Evolutionary conservation across 2,113 vertebrate species (phyloP).

Genomic region (Spea multiplicata): DNA sequence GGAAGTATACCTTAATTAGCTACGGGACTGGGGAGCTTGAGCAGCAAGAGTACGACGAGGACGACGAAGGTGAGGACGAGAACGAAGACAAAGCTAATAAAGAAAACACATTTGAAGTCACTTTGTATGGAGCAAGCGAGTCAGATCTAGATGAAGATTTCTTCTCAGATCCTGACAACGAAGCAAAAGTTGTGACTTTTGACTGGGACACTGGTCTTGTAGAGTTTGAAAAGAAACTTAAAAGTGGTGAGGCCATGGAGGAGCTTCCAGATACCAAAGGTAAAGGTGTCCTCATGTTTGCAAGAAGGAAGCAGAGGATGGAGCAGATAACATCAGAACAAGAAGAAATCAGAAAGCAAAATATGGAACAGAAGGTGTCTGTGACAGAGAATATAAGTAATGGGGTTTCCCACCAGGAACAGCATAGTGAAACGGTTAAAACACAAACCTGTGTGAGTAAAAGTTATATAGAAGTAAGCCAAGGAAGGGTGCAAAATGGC

Average conservation of each 20-base stretch:
- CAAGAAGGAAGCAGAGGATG: conserved; percentile 84
- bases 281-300: conserved; percentile 95
- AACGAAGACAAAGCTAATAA: conserved; percentile 61
- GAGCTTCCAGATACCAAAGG: conserved; percentile 85
- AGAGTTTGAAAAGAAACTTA: conserved; percentile 79
- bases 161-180: conserved; percentile 67
- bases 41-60: conserved; percentile 70
- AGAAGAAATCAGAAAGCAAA: conserved; percentile 77
- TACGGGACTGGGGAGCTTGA: conserved; percentile 93
- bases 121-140: conserved; percentile 67
- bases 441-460: conserved; percentile 61
- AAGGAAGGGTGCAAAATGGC: conserved; percentile 72
- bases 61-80: conserved; percentile 68
- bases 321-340: conserved; percentile 90
- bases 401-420: conserved; percentile 64
- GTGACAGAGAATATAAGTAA: conserved; percentile 55
- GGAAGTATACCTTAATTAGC: conserved; percentile 92
- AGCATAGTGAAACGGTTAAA: conserved; percentile 52
- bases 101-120: conserved; percentile 74
- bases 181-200: conserved; percentile 73
- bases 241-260: conserved; percentile 77
- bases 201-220: conserved; percentile 84
- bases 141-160: conserved; percentile 83
- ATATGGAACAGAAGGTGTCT: conserved; percentile 62
- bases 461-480: conserved; percentile 74